Base-by-base conservation (phyloP, 2,113 vertebrate genomes). In the Zosterops pallidus region DNA sequence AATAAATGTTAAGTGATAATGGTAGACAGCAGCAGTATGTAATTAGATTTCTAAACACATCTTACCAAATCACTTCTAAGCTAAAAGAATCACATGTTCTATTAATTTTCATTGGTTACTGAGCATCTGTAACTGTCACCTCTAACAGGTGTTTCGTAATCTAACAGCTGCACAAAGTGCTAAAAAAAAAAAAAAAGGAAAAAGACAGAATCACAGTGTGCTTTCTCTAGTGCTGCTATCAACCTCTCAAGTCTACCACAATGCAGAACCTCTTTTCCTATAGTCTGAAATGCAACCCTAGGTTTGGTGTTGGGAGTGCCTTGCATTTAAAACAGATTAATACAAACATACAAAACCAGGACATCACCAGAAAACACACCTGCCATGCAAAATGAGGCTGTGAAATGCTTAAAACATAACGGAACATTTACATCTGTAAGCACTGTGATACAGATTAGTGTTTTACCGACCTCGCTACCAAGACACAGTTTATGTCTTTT, bases 121-220 rank as follows among this genome's bases (percentile, higher is more conserved):
- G 95, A 95, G 80, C 88, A 96, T 93, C 96, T 97, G 94, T 86
- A 95, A 95, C 63, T 92, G 83, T 91, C 79, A 96, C 69, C 93
- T 94, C 86, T 90, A 95, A 95, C 97, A 96, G 94, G 96, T 97
- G 96, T 90, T 95, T 89, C 47, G 69, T 86, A 96, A 96, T 93
- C 83, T 77, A 97, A 95, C 96, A 97, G 97, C 96, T 97, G 97
- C 91, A 95, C 68, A 53, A 86, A 89, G 82, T 60, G 75, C 57
- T 64, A 16, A 52, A 75, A 82, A 89, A 87, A 80, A 49, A 9
- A 28, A 23, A 3, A 3, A 14, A 44, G 28, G 0, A 18, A 77
- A 52, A 68, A 68, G 10, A 37, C 9, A 83, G 16, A 76, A 79
- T 64, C 47, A 26, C 53, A 77, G 41, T 12, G 9, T 49, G 56